These are phyloP conservation scores for Cyprinodon brontotheroides DNA, from an alignment of 2,113 vertebrate genomes.

Conservation along the genomic window DNA sequence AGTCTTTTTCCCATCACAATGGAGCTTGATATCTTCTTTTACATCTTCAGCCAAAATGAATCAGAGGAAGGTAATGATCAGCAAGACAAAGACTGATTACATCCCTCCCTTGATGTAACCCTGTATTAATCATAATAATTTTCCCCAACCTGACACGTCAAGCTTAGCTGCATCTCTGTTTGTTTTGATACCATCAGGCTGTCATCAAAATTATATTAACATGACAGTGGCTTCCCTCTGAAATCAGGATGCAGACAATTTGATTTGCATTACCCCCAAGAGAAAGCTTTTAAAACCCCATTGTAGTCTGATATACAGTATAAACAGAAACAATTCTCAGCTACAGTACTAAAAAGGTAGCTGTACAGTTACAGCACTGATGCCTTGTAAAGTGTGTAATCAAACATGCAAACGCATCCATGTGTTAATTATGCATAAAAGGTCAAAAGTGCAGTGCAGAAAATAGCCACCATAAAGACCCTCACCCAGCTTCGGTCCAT, in stretches of 20 bases:
- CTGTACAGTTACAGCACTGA: constrained; percentile 9
- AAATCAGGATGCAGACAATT: constrained; percentile 17
- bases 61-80: constrained; percentile 67
- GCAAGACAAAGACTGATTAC: constrained; percentile 67
- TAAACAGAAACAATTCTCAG: constrained; percentile 15
- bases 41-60: constrained; percentile 68
- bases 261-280: constrained; percentile 23
- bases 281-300: constrained; percentile 21
- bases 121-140: constrained; percentile 72
- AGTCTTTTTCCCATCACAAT: constrained; percentile 35
- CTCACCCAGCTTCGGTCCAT: constrained; percentile 5
- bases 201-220: constrained; percentile 56
- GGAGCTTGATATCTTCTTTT: constrained; percentile 60
- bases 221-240: constrained; percentile 38
- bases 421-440: constrained; percentile 26
- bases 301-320: constrained; percentile 11
- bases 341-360: constrained; percentile 9
- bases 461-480: constrained; percentile 1
- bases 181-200: constrained; percentile 57
- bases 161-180: no score
- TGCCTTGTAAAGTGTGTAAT: neutral
- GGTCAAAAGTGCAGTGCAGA: neutral
- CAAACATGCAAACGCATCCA: neutral
- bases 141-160: constrained; percentile 59
- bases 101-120: constrained; percentile 53